Base-by-base conservation (phyloP, 1,140 invertebrate genomes). In the Laupala kohalensis region DNA sequence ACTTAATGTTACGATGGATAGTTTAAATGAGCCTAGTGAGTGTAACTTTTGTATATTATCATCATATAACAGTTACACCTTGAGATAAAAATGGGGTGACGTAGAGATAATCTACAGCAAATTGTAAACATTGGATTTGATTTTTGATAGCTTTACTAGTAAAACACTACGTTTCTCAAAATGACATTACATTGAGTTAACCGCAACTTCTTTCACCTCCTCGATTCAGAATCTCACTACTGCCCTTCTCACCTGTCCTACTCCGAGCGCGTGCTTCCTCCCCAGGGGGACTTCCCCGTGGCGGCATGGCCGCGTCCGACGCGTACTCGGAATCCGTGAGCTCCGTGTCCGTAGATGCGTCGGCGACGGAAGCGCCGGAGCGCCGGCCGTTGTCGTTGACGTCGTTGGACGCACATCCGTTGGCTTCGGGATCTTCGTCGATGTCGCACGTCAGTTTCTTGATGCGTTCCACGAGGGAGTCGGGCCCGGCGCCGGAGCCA, bases 361-460 rank as follows among this genome's bases (percentile, higher is more conserved):
- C 37, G 9, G 19, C 37, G 37, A 13, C 37, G 9, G 19, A 9
- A 19, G 9, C 37, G 9, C 66, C 23, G 72, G 24, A 23, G 37
- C 68, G 37, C 25, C 71, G 5, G 65, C 73, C n/a, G 13, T 25
- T 26, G 25, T 67, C 3, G 0, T 37, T 37, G 30, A 37, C 30
- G 15, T 37, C 6, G 15, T 37, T 37, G 30, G 30, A 15, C 6
- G 30, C n/a, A n/a, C n/a, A n/a, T n/a, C n/a, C n/a, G n/a, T 76
- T 74, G 5, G 72, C 74, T 0, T 75, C 75, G 1, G 79, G 75
- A 5, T 88, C 86, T 6, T 92, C 90, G 70, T 91, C 90, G 65
- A 92, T 88, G 73, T 92, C 89, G 77, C 91, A 93, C 0, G 91
- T 94, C 23, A 93, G 79, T 75, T 91, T 87, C 64, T 90, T 87